These are phyloP conservation scores for Mycogona germanica DNA, from an alignment of 2,888 invertebrate genomes.

Conservation along the genomic window DNA sequence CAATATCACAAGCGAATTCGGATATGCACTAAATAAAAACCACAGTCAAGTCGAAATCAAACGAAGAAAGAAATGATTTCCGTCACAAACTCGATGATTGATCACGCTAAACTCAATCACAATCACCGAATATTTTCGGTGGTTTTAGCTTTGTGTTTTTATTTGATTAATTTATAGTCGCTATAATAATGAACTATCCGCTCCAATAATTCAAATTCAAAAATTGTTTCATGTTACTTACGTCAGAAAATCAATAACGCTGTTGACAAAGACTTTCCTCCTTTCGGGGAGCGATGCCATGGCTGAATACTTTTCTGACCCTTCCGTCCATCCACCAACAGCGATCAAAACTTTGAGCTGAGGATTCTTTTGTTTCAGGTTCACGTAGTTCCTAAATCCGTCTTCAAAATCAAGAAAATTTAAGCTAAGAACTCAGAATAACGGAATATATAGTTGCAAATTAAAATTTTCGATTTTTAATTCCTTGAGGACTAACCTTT, in stretches of 20 bases:
- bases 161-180: background rate
- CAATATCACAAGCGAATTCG: too few species aligned
- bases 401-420: conserved; percentile 14
- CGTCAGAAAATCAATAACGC: conserved; percentile 55
- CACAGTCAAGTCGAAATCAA: too few species aligned
- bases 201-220: too few species aligned
- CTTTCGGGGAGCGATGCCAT: conserved; percentile 34
- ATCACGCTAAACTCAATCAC: too few species aligned
- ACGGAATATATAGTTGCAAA: too few species aligned
- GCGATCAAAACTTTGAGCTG: conserved; percentile 54
- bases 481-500: conserved; percentile 42
- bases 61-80: too few species aligned
- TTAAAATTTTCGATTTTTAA: too few species aligned
- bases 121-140: too few species aligned
- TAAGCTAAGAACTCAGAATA: background rate
- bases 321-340: conserved; percentile 43
- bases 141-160: background rate
- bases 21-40: too few species aligned
- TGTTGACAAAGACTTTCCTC: conserved; percentile 44
- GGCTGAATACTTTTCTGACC: conserved; percentile 34
- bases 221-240: conserved; percentile 29
- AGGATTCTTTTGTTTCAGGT: conserved; percentile 26
- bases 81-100: too few species aligned
- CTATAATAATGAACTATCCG: background rate
- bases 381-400: conserved; percentile 22